Percentiles rank a stretch among this genome's conserved stretches.
phyloP scores from a whole-genome alignment of 1,140 invertebrate species.

The Melanaphis sacchari region DNA sequence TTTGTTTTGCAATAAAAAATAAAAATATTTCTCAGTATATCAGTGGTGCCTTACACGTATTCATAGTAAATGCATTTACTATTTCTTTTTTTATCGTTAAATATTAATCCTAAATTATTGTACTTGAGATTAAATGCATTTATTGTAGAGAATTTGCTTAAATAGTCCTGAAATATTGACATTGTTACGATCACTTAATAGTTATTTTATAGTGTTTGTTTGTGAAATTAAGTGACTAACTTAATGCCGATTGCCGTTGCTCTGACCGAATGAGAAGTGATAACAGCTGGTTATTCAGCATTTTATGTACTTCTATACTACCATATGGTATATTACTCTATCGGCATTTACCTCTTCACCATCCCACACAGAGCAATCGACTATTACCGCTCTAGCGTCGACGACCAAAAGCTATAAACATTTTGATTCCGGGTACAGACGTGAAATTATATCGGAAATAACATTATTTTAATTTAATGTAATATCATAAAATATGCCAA shows the following conservation, averaged over 20 bases:
- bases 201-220: neutral
- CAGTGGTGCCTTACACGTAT: too few species aligned
- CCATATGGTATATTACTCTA: neutral
- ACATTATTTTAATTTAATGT: constrained; percentile 44
- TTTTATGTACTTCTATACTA: neutral
- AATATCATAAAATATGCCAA: constrained; percentile 42
- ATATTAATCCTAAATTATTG: neutral
- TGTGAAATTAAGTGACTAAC: neutral
- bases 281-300: neutral
- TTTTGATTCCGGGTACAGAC: constrained; percentile 23
- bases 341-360: too few species aligned
- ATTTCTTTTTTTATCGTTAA: neutral
- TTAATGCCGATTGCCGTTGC: neutral
- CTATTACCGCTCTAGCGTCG: neutral
- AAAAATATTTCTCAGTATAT: too few species aligned
- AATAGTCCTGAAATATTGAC: neutral
- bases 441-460: neutral
- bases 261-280: neutral
- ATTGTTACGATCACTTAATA: neutral
- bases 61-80: too few species aligned
- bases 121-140: neutral
- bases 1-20: too few species aligned
- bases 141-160: neutral
- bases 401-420: constrained; percentile 24
- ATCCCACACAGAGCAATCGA: neutral